These are phyloP conservation scores for Drosophila hamatofila DNA, from an alignment of 2,888 invertebrate species.

Conservation along the genomic window DNA sequence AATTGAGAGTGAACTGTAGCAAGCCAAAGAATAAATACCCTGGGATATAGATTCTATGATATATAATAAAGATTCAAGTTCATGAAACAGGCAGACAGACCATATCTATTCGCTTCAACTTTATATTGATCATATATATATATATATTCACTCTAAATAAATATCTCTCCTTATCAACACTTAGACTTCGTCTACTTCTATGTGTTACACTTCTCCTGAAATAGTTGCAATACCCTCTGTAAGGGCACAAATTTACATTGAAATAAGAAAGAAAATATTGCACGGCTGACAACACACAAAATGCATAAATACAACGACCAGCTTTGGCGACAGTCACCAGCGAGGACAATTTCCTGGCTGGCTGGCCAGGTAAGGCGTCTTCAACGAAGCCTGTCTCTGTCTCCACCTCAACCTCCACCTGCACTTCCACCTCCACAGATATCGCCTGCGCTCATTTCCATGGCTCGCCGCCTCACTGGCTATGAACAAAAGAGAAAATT, in stretches of 20 bases:
- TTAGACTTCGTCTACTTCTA: not conserved
- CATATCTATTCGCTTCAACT: not conserved
- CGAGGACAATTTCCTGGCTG: constrained; percentile 69
- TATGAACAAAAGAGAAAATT: constrained; percentile 76
- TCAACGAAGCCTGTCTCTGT: not conserved
- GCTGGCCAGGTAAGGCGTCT: constrained; percentile 56
- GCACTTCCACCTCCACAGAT: not conserved
- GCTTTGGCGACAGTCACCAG: constrained; percentile 42
- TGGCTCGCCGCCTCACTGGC: constrained; percentile 54
- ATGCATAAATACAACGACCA: constrained; percentile 53
- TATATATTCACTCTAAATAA: not conserved
- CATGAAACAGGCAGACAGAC: not conserved
- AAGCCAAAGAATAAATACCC: not conserved
- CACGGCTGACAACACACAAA: constrained; percentile 56
- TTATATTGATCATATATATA: not conserved
- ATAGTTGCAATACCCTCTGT: not conserved
- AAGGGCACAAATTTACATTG: constrained; percentile 20
- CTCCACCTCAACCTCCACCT: not conserved
- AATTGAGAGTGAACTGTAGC: not conserved
- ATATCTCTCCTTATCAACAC: not conserved
- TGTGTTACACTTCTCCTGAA: not conserved
- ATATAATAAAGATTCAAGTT: no score
- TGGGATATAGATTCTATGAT: no score
- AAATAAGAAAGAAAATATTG: constrained; percentile 49
- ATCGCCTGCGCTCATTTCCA: constrained; percentile 19